Evolutionary conservation across 2,113 vertebrate genomes (phyloP), one percentile per base, ranked within the genome.

Genomic region (Crypturellus undulatus): DNA sequence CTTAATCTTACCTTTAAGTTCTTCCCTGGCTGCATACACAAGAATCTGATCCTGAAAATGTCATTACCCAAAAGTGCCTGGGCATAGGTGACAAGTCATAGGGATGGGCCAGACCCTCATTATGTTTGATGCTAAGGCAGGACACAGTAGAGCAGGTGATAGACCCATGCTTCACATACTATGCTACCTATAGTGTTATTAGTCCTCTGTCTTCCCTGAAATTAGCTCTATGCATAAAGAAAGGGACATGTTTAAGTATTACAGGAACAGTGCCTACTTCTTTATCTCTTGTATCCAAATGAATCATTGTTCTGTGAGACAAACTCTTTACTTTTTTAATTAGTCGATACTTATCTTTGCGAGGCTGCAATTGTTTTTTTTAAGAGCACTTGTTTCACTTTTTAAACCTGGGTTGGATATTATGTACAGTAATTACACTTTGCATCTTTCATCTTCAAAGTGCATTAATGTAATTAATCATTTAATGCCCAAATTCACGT

Each of bases 51-150:
- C 47, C 47, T 90, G 77, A 54, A 93, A 49, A 30, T 25, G 10
- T 16, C 12, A 16, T 56, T 51, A 71, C 26, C 47, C 58, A 38
- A 58, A 86, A 75, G 9, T 14, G 52, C 34, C 10, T 24, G 47
- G 52, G 47, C 43, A 79, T 59, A 17, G 22, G 28, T 25, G 36
- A 49, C 24, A 59, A 73, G 21, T 70, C 51, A 59, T 6, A 63
- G 51, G 30, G 22, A 26, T 30, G 30, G 75, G 22, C 9, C 2
- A 2, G 87, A 59, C 56, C 52, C 36, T 54, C 49, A 11, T 1
- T 34, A 13, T 0, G 2, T 34, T 42, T 42, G 67, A 71, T 22
- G 38, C 19, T 34, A 10, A 0, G 0, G 52, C 21, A 56, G 49
- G 1, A 58, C 11, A 58, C n/a, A 68, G 75, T 38, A 34, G 80